Conservation (phyloP, 2,113 vertebrate genomes). For the Bos javanicus region DNA sequence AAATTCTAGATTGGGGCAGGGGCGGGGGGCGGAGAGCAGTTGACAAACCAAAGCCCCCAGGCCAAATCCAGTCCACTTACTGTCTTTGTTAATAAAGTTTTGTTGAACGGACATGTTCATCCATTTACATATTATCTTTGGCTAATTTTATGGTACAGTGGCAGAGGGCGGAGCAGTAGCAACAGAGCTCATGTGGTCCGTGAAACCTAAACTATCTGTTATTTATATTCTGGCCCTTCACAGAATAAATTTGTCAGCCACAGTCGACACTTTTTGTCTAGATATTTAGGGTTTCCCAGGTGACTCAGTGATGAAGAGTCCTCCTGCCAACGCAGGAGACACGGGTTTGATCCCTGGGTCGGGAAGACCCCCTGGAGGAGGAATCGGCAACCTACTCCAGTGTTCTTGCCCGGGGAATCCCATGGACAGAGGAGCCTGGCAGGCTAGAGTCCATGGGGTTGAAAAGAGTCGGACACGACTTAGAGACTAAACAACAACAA, state of each 20-base stretch:
- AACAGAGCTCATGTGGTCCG: rapidly evolving
- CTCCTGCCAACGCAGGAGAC: background rate
- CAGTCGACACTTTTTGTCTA: background rate
- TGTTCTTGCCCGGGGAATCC: background rate
- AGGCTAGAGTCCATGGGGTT: background rate
- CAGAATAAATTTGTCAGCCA: background rate
- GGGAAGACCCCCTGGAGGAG: background rate
- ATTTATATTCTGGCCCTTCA: background rate
- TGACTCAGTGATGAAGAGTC: background rate
- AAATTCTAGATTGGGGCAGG: background rate
- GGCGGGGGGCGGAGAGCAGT: rapidly evolving
- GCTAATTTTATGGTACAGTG: background rate
- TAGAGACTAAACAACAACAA: background rate
- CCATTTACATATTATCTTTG: background rate
- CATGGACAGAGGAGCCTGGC: background rate
- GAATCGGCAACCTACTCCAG: background rate
- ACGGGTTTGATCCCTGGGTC: rapidly evolving
- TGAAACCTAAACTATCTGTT: background rate
- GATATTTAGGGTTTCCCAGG: background rate
- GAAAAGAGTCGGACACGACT: background rate
- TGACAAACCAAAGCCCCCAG: background rate
- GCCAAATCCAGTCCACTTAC: background rate
- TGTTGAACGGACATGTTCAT: background rate
- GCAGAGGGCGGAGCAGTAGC: rapidly evolving
- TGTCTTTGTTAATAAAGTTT: background rate